Conservation (phyloP, 2,888 invertebrate genomes). For the Diogma glabrata region DNA sequence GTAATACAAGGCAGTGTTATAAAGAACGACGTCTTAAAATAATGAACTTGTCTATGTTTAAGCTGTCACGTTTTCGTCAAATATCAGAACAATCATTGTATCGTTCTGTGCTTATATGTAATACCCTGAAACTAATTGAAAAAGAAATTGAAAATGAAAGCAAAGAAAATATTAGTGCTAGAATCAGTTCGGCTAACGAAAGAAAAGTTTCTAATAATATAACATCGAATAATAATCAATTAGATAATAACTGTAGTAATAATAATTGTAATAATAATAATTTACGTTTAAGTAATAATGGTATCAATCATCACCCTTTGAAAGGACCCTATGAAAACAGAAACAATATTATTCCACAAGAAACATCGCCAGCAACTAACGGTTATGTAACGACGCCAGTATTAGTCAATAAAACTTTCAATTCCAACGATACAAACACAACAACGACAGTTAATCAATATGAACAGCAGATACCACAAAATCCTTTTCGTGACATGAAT, state of each 20-base stretch:
- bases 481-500: conserved; percentile 34
- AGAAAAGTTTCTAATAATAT: conserved; percentile 24
- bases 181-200: conserved; percentile 28
- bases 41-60: conserved; percentile 84
- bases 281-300: conserved; percentile 9
- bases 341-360: too few relatives aligned
- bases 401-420: too few relatives aligned
- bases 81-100: conserved; percentile 81
- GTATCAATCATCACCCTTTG: conserved; percentile 17
- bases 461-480: too few relatives aligned
- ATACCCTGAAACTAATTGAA: conserved; percentile 79
- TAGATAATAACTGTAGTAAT: conserved; percentile 1
- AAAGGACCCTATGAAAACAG: conserved; percentile 10
- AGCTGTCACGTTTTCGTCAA: conserved; percentile 76
- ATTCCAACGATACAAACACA: conserved; percentile 9
- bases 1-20: conserved; percentile 71
- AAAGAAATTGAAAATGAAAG: conserved; percentile 72
- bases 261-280: conserved; percentile 14
- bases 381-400: too few relatives aligned
- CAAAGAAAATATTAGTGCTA: conserved; percentile 32
- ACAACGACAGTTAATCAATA: too few relatives aligned
- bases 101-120: conserved; percentile 86
- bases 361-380: too few relatives aligned
- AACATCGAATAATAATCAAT: conserved; percentile 23
- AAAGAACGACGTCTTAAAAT: conserved; percentile 77